These are phyloP conservation scores for Australoheros scitulus DNA, from an alignment of 2,113 vertebrate genomes.

Conservation along the genomic window DNA sequence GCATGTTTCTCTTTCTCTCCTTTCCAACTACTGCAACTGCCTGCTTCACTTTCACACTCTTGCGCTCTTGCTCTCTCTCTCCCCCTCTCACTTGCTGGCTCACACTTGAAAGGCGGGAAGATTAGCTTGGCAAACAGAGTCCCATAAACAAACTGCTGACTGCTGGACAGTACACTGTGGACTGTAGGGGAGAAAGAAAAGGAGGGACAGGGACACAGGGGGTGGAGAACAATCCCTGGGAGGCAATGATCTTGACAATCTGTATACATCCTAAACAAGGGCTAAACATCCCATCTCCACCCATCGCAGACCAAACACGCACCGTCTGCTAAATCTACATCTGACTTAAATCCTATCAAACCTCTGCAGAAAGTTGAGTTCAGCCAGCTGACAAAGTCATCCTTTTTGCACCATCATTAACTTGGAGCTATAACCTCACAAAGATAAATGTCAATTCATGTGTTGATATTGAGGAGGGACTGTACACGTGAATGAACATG, in stretches of 20 bases:
- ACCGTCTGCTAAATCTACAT: not conserved
- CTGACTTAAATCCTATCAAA: slow-evolving; percentile 21
- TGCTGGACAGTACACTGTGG: slow-evolving; percentile 59
- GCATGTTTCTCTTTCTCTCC: slow-evolving; percentile 62
- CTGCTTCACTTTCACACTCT: slow-evolving; percentile 65
- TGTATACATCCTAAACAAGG: slow-evolving; percentile 61
- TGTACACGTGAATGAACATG: not conserved
- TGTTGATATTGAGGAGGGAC: not conserved
- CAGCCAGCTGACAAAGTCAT: not conserved
- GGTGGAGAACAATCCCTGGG: not conserved
- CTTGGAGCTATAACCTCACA: not conserved
- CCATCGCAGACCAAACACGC: slow-evolving; percentile 30
- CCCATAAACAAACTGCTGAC: slow-evolving; percentile 81
- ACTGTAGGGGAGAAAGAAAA: slow-evolving; percentile 63
- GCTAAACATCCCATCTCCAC: slow-evolving; percentile 39
- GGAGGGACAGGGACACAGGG: not conserved
- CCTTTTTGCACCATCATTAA: not conserved
- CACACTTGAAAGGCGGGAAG: slow-evolving; percentile 77
- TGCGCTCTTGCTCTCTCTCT: not conserved
- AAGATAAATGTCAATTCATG: slow-evolving; percentile 15
- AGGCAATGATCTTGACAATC: slow-evolving; percentile 50
- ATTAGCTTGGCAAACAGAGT: slow-evolving; percentile 81
- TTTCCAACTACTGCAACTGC: slow-evolving; percentile 64
- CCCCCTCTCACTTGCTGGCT: slow-evolving; percentile 63
- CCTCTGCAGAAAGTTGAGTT: slow-evolving; percentile 11